Conservation (phyloP, 2,113 vertebrate genomes). For the Bolborhynchus lineola region DNA sequence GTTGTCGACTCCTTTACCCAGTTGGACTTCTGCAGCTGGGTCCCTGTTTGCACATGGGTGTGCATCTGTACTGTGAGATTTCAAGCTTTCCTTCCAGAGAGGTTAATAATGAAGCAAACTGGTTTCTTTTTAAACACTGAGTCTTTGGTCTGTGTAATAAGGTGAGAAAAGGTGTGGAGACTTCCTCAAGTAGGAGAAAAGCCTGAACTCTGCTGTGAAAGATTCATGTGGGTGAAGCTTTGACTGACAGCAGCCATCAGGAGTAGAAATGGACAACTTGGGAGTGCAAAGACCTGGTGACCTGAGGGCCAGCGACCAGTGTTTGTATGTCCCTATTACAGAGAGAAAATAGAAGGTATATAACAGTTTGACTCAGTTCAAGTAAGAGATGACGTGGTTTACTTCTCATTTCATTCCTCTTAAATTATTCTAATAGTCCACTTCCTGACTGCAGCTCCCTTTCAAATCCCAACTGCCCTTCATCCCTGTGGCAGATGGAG, state of each 20-base stretch:
- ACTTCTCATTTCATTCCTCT: constrained; percentile 25
- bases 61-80: not conserved
- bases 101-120: not conserved
- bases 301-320: not conserved
- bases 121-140: not conserved
- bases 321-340: not conserved
- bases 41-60: not conserved
- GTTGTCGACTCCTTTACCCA: not conserved
- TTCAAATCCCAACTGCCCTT: not conserved
- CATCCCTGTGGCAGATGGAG: not conserved
- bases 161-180: not conserved
- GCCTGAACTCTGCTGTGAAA: not conserved
- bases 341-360: not conserved
- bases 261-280: not conserved
- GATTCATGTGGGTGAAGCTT: not conserved
- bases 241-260: not conserved
- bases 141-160: not conserved
- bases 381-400: not conserved
- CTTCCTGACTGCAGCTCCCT: not conserved
- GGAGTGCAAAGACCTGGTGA: not conserved
- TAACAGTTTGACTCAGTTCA: not conserved
- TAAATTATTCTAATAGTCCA: constrained; percentile 24
- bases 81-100: not conserved
- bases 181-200: not conserved
- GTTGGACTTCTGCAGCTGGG: not conserved